These are phyloP conservation scores for Aleiodes alternator DNA, from an alignment of 2,888 invertebrate species.

Conservation along the genomic window DNA sequence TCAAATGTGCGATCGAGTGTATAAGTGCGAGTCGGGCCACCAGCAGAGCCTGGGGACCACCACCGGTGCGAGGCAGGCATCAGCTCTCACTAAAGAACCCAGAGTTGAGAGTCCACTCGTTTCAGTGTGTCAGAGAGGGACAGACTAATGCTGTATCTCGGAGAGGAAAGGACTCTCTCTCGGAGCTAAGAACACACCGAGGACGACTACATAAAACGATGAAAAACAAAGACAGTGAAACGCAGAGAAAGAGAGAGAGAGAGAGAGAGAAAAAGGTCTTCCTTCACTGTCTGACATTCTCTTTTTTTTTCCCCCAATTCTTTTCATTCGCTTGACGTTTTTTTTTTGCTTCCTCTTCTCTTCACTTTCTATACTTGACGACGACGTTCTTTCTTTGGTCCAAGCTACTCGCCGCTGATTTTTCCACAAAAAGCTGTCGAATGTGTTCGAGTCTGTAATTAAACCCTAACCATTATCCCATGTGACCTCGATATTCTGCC, in stretches of 20 bases:
- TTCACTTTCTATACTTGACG: slow-evolving; percentile 42
- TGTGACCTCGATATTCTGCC: slow-evolving; percentile 61
- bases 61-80: slow-evolving; percentile 63
- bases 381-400: slow-evolving; percentile 1
- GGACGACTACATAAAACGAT: slow-evolving; percentile 50
- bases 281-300: slow-evolving; percentile 9
- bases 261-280: slow-evolving; percentile 3
- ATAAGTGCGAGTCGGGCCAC: slow-evolving; percentile 75
- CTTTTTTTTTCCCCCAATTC: slow-evolving; percentile 23
- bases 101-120: slow-evolving; percentile 34
- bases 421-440: slow-evolving; percentile 12
- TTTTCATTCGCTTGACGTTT: not conserved
- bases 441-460: slow-evolving; percentile 63
- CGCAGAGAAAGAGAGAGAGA: not conserved
- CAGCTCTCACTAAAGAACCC: slow-evolving; percentile 33
- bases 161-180: slow-evolving; percentile 34
- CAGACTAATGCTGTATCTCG: slow-evolving; percentile 42
- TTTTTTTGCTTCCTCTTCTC: not conserved
- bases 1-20: slow-evolving; percentile 67
- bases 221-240: slow-evolving; percentile 27
- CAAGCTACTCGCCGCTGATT: not conserved
- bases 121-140: slow-evolving; percentile 22
- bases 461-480: slow-evolving; percentile 59
- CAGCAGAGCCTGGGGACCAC: slow-evolving; percentile 74
- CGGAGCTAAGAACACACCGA: slow-evolving; percentile 44